These are phyloP conservation scores for Melikaiella ostensackeni DNA, from an alignment of 2,888 invertebrate genomes.

Conservation along the genomic window DNA sequence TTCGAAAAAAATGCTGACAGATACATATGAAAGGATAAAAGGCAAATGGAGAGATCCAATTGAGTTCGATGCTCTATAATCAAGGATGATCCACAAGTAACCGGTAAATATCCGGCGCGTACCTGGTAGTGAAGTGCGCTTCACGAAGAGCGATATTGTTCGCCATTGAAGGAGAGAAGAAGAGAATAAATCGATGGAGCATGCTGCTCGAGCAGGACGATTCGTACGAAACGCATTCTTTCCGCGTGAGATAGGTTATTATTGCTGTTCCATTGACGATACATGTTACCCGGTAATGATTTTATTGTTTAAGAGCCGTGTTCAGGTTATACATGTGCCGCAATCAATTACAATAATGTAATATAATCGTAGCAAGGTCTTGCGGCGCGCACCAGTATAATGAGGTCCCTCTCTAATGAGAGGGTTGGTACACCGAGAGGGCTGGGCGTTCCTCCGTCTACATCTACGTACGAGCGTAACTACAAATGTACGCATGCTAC, in stretches of 20 bases:
- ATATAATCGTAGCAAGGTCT: constrained; percentile 65
- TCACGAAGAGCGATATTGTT: constrained; percentile 49
- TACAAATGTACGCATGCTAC: constrained; percentile 40
- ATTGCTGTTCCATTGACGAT: constrained; percentile 58
- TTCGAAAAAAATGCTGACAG: constrained; percentile 12
- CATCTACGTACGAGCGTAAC: constrained; percentile 33
- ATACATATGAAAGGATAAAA: constrained; percentile 46
- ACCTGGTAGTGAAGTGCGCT: constrained; percentile 51
- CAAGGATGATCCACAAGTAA: constrained; percentile 64
- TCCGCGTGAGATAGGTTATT: constrained; percentile 62
- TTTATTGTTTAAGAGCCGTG: constrained; percentile 72
- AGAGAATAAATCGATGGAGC: constrained; percentile 51
- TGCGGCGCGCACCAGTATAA: constrained; percentile 47
- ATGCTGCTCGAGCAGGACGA: constrained; percentile 50
- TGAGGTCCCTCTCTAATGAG: constrained; percentile 54
- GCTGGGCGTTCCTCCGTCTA: constrained; percentile 39
- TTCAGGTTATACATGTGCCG: constrained; percentile 64
- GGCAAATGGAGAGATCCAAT: constrained; percentile 51
- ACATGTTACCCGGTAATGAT: constrained; percentile 69
- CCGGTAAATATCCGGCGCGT: constrained; percentile 62
- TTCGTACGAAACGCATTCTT: constrained; percentile 26
- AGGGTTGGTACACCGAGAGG: constrained; percentile 46
- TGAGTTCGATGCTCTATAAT: constrained; percentile 56
- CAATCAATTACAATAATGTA: constrained; percentile 73
- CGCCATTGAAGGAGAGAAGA: constrained; percentile 45